phyloP scores from a whole-genome alignment of 1,140 invertebrate genomes.

The Brachionus manjavacas region DNA sequence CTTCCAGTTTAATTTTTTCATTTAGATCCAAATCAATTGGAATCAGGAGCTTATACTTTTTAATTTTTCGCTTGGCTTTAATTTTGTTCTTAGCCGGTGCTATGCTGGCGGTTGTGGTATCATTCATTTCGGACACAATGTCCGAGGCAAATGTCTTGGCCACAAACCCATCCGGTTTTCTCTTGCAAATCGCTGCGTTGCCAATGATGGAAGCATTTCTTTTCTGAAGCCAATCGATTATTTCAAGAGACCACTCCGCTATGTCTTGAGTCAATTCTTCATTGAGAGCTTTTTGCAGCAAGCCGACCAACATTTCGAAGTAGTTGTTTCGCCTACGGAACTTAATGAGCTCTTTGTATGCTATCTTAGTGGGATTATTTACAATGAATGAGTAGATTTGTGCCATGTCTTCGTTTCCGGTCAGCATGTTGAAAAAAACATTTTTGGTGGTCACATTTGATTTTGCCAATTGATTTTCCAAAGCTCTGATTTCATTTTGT shows the following conservation, averaged over 20 bases:
- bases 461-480: slow-evolving; percentile 54
- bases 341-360: slow-evolving; percentile 46
- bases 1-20: slow-evolving; percentile 36
- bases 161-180: neutral
- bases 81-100: neutral
- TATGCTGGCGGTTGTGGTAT: neutral
- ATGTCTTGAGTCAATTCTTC: slow-evolving; percentile 52
- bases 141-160: neutral
- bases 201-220: slow-evolving; percentile 44
- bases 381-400: slow-evolving; percentile 16
- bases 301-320: slow-evolving; percentile 54
- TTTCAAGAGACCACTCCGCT: slow-evolving; percentile 54
- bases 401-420: slow-evolving; percentile 17
- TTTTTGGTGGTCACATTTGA: slow-evolving; percentile 46
- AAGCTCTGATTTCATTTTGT: slow-evolving; percentile 54
- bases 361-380: slow-evolving; percentile 10
- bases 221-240: slow-evolving; percentile 50
- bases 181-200: neutral
- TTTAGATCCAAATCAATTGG: slow-evolving; percentile 28
- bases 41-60: slow-evolving; percentile 33
- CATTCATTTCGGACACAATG: neutral
- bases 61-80: slow-evolving; percentile 9
- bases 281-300: slow-evolving; percentile 53
- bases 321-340: slow-evolving; percentile 52
- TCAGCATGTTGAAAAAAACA: slow-evolving; percentile 23